Evolutionary conservation across 2,888 invertebrate species (phyloP).

Genomic region (Phortica okadai): DNA sequence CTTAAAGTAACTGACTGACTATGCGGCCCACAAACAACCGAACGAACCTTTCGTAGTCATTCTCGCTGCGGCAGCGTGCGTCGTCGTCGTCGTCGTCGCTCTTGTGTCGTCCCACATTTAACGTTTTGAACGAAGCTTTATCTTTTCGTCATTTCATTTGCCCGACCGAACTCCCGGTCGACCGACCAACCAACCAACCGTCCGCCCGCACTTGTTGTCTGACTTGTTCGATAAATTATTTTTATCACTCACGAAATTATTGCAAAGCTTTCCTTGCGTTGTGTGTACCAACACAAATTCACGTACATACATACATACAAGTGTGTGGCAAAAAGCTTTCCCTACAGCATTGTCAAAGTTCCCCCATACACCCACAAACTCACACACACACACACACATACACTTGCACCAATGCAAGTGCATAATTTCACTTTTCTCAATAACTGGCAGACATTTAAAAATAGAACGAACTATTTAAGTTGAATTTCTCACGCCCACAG

Average conservation of each 20-base stretch:
- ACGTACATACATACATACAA: background rate
- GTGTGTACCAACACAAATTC: background rate
- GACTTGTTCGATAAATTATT: background rate
- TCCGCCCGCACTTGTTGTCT: slow-evolving; percentile 26
- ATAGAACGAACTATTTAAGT: slow-evolving; percentile 20
- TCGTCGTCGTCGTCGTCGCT: no score
- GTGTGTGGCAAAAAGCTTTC: background rate
- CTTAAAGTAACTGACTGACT: slow-evolving; percentile 61
- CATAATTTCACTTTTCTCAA: slow-evolving; percentile 16
- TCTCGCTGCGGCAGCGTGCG: no score
- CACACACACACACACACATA: background rate
- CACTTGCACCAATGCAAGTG: background rate
- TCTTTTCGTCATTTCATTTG: slow-evolving; percentile 17
- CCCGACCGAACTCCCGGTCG: background rate
- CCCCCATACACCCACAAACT: background rate
- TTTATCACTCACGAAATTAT: slow-evolving; percentile 3
- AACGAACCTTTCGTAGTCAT: no score
- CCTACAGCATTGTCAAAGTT: background rate
- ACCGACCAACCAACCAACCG: slow-evolving; percentile 5
- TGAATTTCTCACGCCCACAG: slow-evolving; percentile 16
- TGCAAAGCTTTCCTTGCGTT: slow-evolving; percentile 4
- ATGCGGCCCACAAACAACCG: no score
- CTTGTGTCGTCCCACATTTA: no score
- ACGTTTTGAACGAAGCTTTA: slow-evolving; percentile 18
- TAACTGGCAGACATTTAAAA: background rate